Percentiles rank a stretch among this genome's conserved stretches.
phyloP scores from a whole-genome alignment of 2,797 vertebrate genomes.

The Florisuga fusca region DNA sequence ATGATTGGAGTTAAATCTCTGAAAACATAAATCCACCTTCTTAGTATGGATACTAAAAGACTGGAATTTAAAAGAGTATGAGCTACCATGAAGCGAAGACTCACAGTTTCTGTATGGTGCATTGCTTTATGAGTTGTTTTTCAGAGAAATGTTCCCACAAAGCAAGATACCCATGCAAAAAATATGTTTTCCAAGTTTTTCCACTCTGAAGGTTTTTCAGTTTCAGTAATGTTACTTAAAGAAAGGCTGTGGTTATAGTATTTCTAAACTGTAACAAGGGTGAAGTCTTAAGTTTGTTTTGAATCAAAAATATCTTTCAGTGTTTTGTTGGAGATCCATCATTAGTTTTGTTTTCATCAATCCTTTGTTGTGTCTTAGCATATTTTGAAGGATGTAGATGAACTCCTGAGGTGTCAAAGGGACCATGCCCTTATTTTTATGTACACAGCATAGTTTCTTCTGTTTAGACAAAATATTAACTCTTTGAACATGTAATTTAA shows the following conservation, averaged over 20 bases:
- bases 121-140: not conserved
- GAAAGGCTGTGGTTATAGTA: not conserved
- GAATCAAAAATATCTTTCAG: not conserved
- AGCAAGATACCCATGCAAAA: not conserved
- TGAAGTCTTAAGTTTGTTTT: not conserved
- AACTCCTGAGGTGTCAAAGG: not conserved
- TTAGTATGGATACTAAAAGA: not conserved
- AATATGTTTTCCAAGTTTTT: not conserved
- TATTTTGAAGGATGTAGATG: not conserved
- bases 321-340: not conserved
- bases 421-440: not conserved
- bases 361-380: not conserved
- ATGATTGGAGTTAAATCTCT: not conserved
- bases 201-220: not conserved
- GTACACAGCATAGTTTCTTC: not conserved
- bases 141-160: not conserved
- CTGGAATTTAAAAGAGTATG: not conserved
- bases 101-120: not conserved
- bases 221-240: not conserved
- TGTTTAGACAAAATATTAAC: not conserved
- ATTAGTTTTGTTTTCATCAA: not conserved
- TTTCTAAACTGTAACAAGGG: not conserved
- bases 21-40: not conserved
- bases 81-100: not conserved
- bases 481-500: not conserved